Conservation (phyloP, 2,888 invertebrate genomes). For the Alloscopus bannaensis region DNA sequence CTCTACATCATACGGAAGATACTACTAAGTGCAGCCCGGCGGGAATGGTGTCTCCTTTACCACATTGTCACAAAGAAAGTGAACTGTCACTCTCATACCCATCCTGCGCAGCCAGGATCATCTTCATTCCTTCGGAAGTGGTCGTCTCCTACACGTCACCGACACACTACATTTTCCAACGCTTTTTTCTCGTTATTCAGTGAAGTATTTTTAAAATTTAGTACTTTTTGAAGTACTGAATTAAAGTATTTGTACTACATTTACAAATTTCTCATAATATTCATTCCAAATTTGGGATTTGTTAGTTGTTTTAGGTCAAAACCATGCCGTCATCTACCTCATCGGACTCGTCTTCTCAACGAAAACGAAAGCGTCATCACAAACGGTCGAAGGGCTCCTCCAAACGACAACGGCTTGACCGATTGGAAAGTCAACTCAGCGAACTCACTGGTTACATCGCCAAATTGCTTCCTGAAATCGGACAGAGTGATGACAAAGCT, state of each 20-base stretch:
- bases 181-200: no score
- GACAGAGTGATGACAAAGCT: not conserved
- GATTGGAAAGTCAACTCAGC: not conserved
- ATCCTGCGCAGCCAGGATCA: not conserved
- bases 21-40: not conserved
- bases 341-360: not conserved
- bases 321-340: not conserved
- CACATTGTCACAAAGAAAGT: not conserved
- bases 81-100: not conserved
- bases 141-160: slow-evolving; percentile 13
- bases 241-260: not conserved
- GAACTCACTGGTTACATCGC: not conserved
- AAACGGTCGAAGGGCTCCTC: not conserved
- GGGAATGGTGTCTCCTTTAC: not conserved
- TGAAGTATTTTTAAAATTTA: not conserved
- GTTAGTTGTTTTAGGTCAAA: not conserved
- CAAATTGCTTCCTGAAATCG: not conserved
- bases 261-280: not conserved
- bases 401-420: not conserved
- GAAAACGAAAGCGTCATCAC: not conserved
- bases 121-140: slow-evolving; percentile 20
- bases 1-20: slow-evolving; percentile 11
- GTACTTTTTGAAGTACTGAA: not conserved
- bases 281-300: not conserved
- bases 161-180: not conserved